Evolutionary conservation across 1,140 invertebrate genomes (phyloP), one percentile per base, ranked within the genome.

Genomic region (Cardiocondyla obscurior): DNA sequence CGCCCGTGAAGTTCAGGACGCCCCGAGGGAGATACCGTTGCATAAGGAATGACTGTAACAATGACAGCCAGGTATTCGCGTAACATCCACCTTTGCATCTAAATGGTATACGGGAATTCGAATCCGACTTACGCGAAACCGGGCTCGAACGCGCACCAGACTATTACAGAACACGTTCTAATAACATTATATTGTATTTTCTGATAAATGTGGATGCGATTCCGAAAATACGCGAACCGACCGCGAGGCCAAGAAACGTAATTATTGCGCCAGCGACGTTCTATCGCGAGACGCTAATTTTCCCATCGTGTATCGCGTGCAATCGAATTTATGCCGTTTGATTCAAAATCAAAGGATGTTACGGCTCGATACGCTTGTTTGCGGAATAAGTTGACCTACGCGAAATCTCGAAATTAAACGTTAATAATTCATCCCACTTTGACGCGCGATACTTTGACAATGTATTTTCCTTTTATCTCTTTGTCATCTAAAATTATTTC

Each of bases 171-270:
- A 58, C 46, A 74, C 36, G 16, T 60, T 44, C 6, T 39, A 60
- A 44, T 58, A 74, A 74, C 28, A 33, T 58, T n/a, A 16, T 74
- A 70, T 44, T 58, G 36, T 55, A 73, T 25, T 28, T 73, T 10
- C 10, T 16, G 49, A 30, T 42, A 22, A 39, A 72, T n/a, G 39
- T 44, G 25, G 25, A 58, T 16, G 22, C 10, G 53, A 19, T 44
- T 58, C 36, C 22, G 53, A 74, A 74, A 58, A 60, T 74, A 58
- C 70, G 14, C 33, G 7, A 16, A 44, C 25, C 25, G 25, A 30
- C 53, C 28, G 28, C 22, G 22, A 22, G 25, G n/a, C 53, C 53
- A 16, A 12, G 53, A 44, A 42, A 51, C 33, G 57, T 60, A 74
- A 74, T 74, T 74, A 33, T 44, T 22, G n/a, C 30, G 19, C 25